phyloP scores from a whole-genome alignment of 35 echinoderm and acorn worm species.

The Antedon bifida region DNA sequence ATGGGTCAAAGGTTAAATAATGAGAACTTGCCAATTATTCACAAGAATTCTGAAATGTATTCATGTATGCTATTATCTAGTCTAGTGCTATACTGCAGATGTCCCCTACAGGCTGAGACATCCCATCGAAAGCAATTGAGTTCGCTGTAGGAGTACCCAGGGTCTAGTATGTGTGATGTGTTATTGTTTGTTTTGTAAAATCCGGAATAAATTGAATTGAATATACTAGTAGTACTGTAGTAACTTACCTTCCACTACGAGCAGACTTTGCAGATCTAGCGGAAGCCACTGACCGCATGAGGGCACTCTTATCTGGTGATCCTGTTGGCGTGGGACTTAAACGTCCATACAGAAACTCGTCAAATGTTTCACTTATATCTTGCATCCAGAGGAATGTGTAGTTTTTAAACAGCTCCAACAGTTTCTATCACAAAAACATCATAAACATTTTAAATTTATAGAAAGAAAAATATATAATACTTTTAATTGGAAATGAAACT shows the following conservation, averaged over 20 bases:
- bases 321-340: conserved; percentile 69
- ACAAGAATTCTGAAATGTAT: too few species aligned
- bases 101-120: too few species aligned
- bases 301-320: conserved; percentile 42
- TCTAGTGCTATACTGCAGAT: too few species aligned
- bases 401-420: conserved; percentile 69
- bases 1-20: background rate
- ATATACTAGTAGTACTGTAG: too few species aligned
- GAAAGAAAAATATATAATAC: background rate
- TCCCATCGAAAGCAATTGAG: too few species aligned
- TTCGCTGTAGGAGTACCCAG: too few species aligned
- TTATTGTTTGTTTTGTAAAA: too few species aligned
- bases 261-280: conserved; percentile 76
- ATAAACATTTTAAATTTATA: background rate
- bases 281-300: conserved; percentile 74
- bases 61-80: too few species aligned
- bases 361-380: conserved; percentile 93
- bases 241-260: conserved; percentile 80
- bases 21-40: too few species aligned
- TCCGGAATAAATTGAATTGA: too few species aligned
- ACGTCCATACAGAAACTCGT: conserved; percentile 90
- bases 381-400: conserved; percentile 97
- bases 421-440: conserved; percentile 48
- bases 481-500: background rate
- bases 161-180: too few species aligned